Evolutionary conservation across 1,140 invertebrate genomes (phyloP), one percentile per base, ranked within the genome.

Genomic region (Sitodiplosis mosellana): DNA sequence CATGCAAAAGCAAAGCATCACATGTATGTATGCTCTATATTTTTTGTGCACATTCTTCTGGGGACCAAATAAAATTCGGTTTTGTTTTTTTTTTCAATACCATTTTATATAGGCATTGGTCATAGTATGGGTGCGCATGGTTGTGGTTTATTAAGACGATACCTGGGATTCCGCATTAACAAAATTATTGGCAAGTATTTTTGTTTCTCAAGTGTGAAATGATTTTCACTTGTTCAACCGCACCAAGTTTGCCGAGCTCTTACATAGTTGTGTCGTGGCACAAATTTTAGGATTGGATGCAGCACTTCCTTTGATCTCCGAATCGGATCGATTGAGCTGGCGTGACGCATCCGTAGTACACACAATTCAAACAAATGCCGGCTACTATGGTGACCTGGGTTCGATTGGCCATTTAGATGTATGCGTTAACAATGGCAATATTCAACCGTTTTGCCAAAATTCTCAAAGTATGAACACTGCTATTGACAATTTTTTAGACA

Each of bases 281-380:
- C 37, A 21, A 5, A 21, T 38, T 48, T 5, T 44, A 75, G 77
- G 74, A 14, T 56, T 83, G 50, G 81, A 84, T 59, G 80, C 81
- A 0, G 81, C 81, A 0, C 67, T 78, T 10, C 81, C 81, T 0
- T 62, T 84, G 33, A 70, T 83, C 18, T 66, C 74, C 0, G 71
- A 72, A 0, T 70, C 72, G 0, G 62, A 73, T 11, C 69, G 77
- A 10, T 58, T 84, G 49, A 76, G 77, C 55, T 71, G 73, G 21
- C 76, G 78, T 0, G 77, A 82, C 50, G 80, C 80, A 1, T 68
- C 73, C 19, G 76, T 78, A 2, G 81, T 84, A 3, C 74, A 83
- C 56, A 75, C 82, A 11, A 69, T 83, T 1, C 81, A 83, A 56
- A 83, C 81, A 0, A 83, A 82, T 55, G 79, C 81, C 0, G 80